A percentile compares a stretch with the other conserved stretches of the same genome.
Evolutionary conservation across 2,888 invertebrate genomes (phyloP).

Genomic region (Chrysina gloriosa): DNA sequence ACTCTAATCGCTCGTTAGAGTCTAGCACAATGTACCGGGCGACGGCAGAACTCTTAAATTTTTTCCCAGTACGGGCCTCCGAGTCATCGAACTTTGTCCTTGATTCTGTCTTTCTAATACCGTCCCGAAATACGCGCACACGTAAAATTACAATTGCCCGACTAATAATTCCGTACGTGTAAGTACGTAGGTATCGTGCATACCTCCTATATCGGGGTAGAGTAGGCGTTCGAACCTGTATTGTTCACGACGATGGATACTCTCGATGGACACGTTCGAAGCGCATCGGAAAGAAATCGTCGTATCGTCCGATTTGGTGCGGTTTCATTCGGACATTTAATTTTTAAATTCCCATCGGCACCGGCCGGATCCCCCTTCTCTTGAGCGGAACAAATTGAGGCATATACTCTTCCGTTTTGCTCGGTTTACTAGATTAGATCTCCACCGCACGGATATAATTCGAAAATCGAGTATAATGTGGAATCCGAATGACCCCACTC

Average conservation of each 20-base stretch:
- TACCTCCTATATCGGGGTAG: background rate
- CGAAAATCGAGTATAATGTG: no score
- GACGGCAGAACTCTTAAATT: slow-evolving; percentile 7
- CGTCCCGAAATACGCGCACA: slow-evolving; percentile 7
- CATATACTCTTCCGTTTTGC: slow-evolving; percentile 21
- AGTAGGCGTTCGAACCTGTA: no score
- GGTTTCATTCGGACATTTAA: slow-evolving; percentile 21
- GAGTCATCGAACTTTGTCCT: slow-evolving; percentile 43
- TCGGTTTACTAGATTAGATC: slow-evolving; percentile 19
- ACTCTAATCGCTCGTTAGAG: background rate
- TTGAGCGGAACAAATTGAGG: slow-evolving; percentile 29
- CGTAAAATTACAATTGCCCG: background rate
- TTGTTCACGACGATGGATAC: no score
- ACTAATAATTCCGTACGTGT: background rate
- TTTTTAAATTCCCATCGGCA: slow-evolving; percentile 33
- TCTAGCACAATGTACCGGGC: background rate
- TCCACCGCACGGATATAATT: background rate
- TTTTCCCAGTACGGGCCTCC: slow-evolving; percentile 41
- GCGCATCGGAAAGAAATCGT: no score
- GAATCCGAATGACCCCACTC: no score
- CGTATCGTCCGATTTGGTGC: no score
- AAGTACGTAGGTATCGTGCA: background rate
- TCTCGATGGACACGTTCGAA: no score
- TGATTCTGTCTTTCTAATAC: slow-evolving; percentile 34
- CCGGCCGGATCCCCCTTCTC: background rate